Conservation (phyloP, 2,888 invertebrate genomes). For the Ashinkailepas kermadecensis region DNA sequence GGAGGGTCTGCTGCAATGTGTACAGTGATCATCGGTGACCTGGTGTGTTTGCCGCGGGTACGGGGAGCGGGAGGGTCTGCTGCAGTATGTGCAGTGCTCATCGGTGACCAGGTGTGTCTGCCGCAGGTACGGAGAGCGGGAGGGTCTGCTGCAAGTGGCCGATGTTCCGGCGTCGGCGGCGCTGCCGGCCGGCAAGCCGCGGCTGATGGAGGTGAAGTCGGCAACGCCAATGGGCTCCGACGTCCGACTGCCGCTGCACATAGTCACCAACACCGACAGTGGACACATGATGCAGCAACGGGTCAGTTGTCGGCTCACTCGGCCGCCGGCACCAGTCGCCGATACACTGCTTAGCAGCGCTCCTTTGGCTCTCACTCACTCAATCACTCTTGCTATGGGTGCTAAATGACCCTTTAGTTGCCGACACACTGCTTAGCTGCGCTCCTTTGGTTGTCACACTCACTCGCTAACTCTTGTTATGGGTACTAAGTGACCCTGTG, state of each 20-base stretch:
- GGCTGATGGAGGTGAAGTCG: not conserved
- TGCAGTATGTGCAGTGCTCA: not conserved
- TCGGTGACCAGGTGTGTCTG: too few species aligned
- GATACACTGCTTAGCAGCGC: too few species aligned
- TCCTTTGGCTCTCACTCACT: too few species aligned
- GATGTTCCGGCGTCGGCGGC: not conserved
- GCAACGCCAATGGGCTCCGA: not conserved
- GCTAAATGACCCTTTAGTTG: too few species aligned
- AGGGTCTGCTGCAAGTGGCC: not conserved
- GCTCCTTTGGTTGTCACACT: too few species aligned
- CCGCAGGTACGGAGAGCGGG: not conserved
- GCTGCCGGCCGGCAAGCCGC: not conserved
- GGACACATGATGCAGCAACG: not conserved
- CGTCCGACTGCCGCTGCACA: conserved; percentile 21
- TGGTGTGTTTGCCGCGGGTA: not conserved
- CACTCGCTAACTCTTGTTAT: too few species aligned
- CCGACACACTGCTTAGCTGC: too few species aligned
- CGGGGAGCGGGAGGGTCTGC: not conserved
- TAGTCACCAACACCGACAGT: conserved; percentile 4
- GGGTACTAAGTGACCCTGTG: too few species aligned
- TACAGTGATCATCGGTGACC: too few species aligned
- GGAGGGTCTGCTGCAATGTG: not conserved
- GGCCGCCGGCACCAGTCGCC: too few species aligned
- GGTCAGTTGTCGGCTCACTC: not conserved
- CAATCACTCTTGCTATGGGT: too few species aligned